Conservation (phyloP, 2,797 vertebrate genomes). For the Eptatretus atami region DNA sequence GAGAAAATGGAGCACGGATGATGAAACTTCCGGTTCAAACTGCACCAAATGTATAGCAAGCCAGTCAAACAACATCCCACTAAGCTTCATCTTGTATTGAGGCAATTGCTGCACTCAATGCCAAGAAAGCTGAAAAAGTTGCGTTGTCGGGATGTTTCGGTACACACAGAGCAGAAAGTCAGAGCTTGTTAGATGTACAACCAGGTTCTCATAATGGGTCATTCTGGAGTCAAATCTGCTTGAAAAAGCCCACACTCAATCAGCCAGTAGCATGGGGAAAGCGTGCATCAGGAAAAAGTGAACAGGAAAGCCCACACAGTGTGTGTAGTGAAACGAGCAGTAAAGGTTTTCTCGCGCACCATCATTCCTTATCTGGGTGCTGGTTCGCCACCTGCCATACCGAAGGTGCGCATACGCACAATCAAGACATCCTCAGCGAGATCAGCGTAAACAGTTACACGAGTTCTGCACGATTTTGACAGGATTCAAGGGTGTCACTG, state of each 20-base stretch:
- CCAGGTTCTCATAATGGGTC: conserved; percentile 17
- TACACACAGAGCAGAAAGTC: conserved; percentile 13
- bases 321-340: conserved; percentile 51
- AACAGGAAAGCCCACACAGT: conserved; percentile 42
- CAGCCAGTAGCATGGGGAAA: conserved; percentile 41
- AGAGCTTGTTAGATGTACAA: background rate
- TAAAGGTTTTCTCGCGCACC: conserved; percentile 48
- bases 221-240: conserved; percentile 18
- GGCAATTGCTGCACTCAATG: conserved; percentile 56
- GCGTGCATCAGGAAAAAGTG: conserved; percentile 15
- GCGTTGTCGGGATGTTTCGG: conserved; percentile 5
- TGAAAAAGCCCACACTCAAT: conserved; percentile 35
- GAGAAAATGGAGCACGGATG: conserved; percentile 18
- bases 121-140: conserved; percentile 28
- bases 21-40: conserved; percentile 17
- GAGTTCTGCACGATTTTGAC: conserved; percentile 47
- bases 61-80: conserved; percentile 35
- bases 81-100: conserved; percentile 70
- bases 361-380: conserved; percentile 11
- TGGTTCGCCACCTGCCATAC: conserved; percentile 52
- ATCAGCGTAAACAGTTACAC: conserved; percentile 63
- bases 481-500: conserved; percentile 28
- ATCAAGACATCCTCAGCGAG: conserved; percentile 92
- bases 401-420: conserved; percentile 89
- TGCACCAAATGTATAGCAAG: conserved; percentile 15